phyloP scores from a whole-genome alignment of 64 coral and sea anemone species.

The Dendronephthya gigantea region DNA sequence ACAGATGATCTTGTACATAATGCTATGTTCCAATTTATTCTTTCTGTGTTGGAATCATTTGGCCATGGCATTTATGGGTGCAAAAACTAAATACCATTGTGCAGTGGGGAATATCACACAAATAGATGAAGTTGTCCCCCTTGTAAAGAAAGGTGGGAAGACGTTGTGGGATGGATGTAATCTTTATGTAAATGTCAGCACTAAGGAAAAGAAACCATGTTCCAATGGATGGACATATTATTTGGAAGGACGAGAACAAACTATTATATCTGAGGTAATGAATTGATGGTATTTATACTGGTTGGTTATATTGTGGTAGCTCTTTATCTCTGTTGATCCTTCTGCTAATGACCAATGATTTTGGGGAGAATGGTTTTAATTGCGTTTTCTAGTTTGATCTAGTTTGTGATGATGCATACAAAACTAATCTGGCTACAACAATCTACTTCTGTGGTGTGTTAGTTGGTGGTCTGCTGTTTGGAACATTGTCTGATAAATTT shows the following conservation, averaged over 20 bases:
- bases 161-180: neutral
- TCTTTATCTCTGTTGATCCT: neutral
- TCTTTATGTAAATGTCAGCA: neutral
- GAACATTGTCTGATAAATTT: neutral
- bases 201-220: neutral
- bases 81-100: neutral
- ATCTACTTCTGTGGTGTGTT: neutral
- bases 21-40: neutral
- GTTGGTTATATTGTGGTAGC: no score
- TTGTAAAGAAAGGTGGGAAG: neutral
- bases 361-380: neutral
- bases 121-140: neutral
- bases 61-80: neutral
- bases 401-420: neutral
- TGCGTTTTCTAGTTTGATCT: neutral
- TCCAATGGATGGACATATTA: neutral
- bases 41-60: neutral
- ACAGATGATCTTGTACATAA: neutral
- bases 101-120: neutral
- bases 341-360: neutral
- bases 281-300: no score
- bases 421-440: neutral
- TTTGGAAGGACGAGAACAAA: neutral
- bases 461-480: neutral
- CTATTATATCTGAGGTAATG: neutral